Conservation (phyloP, 2,797 vertebrate genomes). For the Sphenodon punctatus region DNA sequence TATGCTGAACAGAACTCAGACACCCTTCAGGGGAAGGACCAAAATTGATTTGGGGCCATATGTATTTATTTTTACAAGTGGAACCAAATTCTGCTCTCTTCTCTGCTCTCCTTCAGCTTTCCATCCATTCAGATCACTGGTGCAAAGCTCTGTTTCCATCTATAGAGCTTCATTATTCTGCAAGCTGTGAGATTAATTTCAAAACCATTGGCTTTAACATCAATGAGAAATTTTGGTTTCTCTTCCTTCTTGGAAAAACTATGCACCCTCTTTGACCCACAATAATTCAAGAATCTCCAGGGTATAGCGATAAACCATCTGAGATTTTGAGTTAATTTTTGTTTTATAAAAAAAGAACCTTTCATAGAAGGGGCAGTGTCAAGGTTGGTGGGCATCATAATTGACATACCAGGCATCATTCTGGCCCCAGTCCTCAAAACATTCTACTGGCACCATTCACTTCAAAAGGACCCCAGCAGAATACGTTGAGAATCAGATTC, state of each 20-base stretch:
- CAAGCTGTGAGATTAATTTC: neutral
- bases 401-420: rapidly evolving
- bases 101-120: neutral
- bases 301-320: neutral
- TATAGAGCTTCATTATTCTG: neutral
- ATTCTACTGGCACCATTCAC: no score
- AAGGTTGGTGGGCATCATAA: neutral
- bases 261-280: rapidly evolving
- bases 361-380: neutral
- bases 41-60: neutral
- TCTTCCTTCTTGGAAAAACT: neutral
- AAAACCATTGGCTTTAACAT: neutral
- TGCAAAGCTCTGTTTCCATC: neutral
- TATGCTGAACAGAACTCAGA: neutral
- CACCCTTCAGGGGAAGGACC: neutral
- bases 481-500: no score
- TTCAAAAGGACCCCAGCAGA: no score
- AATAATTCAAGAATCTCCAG: neutral
- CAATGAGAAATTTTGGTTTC: neutral
- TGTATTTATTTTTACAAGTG: neutral
- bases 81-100: neutral
- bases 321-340: rapidly evolving
- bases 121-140: neutral
- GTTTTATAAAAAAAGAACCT: neutral
- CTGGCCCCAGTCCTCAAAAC: no score